Base-by-base conservation (phyloP, 2,888 invertebrate genomes). In the Acanthoscelides obtectus region DNA sequence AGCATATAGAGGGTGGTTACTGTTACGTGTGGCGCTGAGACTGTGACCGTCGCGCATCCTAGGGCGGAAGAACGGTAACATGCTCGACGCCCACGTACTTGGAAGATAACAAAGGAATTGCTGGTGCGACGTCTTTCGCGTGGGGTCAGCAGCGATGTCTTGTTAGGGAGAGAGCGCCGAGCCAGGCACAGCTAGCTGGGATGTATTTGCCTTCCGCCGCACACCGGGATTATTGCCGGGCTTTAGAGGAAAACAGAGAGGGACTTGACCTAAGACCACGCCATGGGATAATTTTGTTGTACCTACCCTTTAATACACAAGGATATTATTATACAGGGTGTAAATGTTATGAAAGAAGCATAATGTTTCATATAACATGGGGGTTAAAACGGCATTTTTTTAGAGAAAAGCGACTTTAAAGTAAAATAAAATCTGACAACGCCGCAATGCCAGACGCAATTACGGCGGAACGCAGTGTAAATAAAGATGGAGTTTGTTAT, bases 1-100 rank as follows among this genome's bases (percentile, higher is more conserved):
- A 86, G 84, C 86, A 85, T 85, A 84, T 85, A 85, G 84, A 83
- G 83, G 84, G 84, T 84, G 85, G 85, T 85, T 84, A 75, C 76
- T 73, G 75, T 75, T 74, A 75, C 76, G 76, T 75, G 75, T 73
- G 72, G 68, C 64, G 68, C 65, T 69, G 71, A 74, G 76, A 75
- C 70, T 75, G 76, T 74, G 75, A 74, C 66, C 25, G 65, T 67
- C 66, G 82, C 82, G 79, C 80, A 75, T 73, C 67, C 45, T 74
- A 73, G 6, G 5, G 12, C 12, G 17, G 45, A 1, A 17, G 45
- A 12, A 45, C 5, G 17, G 45, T 45, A 45, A 45, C 81, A 81
- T 75, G 83, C 83, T 81, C 77, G 78, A 69, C 69, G 22, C 72
- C 69, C 74, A 78, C 81, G 79, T 82, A 80, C 81, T 81, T 81